Evolutionary conservation across 2,888 invertebrate genomes (phyloP).

Genomic region (Harpalus rufipes): DNA sequence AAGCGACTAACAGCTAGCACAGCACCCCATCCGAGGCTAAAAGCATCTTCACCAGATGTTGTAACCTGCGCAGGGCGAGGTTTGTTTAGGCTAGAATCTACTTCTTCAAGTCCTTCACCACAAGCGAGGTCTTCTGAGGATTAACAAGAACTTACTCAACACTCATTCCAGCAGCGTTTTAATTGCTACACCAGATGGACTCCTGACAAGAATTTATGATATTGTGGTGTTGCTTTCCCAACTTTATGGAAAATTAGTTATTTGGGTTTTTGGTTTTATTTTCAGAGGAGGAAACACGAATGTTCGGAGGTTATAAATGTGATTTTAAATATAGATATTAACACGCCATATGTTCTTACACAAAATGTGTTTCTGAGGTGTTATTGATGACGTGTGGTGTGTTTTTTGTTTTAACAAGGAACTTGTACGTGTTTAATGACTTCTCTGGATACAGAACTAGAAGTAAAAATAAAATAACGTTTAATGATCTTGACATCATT

Average conservation of each 20-base stretch:
- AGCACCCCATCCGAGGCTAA: conserved; percentile 21
- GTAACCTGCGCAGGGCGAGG: conserved; percentile 26
- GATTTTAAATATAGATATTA: conserved; percentile 49
- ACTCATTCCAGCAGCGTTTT: conserved; percentile 23
- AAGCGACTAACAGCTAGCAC: conserved; percentile 5
- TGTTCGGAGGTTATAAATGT: conserved; percentile 28
- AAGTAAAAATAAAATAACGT: background rate
- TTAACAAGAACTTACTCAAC: conserved; percentile 17
- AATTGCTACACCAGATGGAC: conserved; percentile 49
- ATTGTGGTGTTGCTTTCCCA: conserved; percentile 16
- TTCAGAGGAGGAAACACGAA: conserved; percentile 23
- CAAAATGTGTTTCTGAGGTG: conserved; percentile 46
- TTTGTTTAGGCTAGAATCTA: conserved; percentile 11
- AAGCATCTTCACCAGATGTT: conserved; percentile 34
- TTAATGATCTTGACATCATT: background rate
- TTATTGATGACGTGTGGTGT: conserved; percentile 30
- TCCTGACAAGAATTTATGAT: conserved; percentile 32
- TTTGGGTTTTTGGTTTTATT: conserved; percentile 37
- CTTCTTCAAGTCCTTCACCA: background rate
- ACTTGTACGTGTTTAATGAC: conserved; percentile 16
- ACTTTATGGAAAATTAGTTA: conserved; percentile 44
- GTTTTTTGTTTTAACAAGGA: conserved; percentile 32
- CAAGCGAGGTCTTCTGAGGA: background rate
- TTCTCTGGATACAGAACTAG: background rate
- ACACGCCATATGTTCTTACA: conserved; percentile 42